Conservation (phyloP, 2,113 vertebrate species). For the Ginglymostoma cirratum region DNA sequence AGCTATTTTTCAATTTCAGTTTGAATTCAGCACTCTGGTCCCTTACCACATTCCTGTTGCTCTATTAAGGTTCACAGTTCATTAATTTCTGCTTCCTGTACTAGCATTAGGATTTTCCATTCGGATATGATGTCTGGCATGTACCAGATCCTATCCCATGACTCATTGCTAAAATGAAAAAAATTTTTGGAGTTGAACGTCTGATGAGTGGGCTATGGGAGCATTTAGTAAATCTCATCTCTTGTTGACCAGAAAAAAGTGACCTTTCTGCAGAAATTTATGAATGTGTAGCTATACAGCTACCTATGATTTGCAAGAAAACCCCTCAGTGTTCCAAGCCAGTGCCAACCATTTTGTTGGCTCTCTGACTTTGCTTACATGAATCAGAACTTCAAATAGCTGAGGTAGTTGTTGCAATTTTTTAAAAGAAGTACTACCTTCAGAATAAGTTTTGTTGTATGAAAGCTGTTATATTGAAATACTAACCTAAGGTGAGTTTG, state of each 20-base stretch:
- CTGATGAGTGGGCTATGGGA: constrained; percentile 10
- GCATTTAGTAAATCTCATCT: not conserved
- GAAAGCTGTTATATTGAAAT: not conserved
- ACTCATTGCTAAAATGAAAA: constrained; percentile 10
- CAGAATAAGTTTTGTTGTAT: not conserved
- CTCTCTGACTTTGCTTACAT: not conserved
- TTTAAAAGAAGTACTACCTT: not conserved
- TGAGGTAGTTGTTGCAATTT: not conserved
- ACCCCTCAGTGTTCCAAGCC: not conserved
- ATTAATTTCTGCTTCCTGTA: not conserved
- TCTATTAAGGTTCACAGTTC: not conserved
- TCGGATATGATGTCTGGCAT: not conserved
- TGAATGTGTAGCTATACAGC: not conserved
- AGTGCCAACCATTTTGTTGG: not conserved
- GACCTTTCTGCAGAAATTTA: not conserved
- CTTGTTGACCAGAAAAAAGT: not conserved
- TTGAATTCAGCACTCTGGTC: not conserved
- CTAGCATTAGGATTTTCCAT: not conserved
- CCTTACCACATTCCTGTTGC: not conserved
- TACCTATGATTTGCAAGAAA: not conserved
- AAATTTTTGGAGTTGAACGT: not conserved
- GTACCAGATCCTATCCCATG: not conserved
- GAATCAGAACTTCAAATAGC: not conserved
- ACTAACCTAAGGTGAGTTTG: not conserved
- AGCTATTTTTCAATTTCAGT: not conserved